phyloP scores from a whole-genome alignment of 2,113 vertebrate species.

The Anoura caudifer region DNA sequence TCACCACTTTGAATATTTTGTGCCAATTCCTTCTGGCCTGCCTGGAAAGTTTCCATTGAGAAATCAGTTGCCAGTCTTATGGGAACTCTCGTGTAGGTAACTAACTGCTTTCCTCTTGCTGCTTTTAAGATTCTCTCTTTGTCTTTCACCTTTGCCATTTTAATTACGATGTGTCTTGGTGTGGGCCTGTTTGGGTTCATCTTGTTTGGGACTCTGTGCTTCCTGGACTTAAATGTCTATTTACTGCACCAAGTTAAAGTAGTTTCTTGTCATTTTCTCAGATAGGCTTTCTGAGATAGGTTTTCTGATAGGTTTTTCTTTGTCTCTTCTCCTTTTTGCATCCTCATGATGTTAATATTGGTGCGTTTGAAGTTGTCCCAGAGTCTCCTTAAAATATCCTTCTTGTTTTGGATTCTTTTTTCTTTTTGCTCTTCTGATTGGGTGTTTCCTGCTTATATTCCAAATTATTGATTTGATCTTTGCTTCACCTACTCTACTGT shows the following conservation, averaged over 20 bases:
- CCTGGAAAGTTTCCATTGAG: neutral
- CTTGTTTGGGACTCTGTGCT: neutral
- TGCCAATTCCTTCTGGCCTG: neutral
- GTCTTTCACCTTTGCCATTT: neutral
- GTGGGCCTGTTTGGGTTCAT: neutral
- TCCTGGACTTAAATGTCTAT: neutral
- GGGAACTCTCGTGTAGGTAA: neutral
- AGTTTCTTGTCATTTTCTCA: neutral
- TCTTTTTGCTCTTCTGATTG: neutral
- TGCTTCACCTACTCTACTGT: neutral
- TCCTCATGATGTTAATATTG: neutral
- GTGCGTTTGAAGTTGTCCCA: neutral
- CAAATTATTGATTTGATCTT: neutral
- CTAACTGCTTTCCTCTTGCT: neutral
- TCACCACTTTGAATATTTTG: neutral
- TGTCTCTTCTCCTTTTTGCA: neutral
- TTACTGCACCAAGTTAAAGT: neutral
- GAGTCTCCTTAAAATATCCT: neutral
- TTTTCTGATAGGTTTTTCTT: neutral
- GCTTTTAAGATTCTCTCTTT: neutral
- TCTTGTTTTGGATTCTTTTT: neutral
- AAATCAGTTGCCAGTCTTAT: neutral
- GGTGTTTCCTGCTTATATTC: neutral
- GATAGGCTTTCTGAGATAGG: neutral
- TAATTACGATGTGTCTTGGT: neutral